phyloP scores from a whole-genome alignment of 2,113 vertebrate species.

The Antigone vipio region DNA sequence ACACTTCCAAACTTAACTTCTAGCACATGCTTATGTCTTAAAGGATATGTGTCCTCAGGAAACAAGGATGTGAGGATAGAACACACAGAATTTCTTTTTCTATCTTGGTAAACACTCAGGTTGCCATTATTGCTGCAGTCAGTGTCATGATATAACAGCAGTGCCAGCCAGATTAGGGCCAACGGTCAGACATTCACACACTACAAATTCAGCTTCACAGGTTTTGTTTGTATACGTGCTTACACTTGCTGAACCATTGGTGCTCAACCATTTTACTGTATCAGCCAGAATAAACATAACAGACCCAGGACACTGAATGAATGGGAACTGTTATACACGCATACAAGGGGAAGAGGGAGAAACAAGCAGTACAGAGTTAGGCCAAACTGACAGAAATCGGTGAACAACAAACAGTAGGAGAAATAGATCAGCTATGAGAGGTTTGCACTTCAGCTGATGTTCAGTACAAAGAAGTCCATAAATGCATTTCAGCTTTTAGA shows the following conservation, averaged over 20 bases:
- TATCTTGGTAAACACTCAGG: accelerated
- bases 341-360: neutral
- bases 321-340: neutral
- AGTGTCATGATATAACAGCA: neutral
- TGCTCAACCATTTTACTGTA: neutral
- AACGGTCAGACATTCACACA: neutral
- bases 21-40: neutral
- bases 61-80: neutral
- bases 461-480: neutral
- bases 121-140: neutral
- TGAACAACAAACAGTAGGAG: neutral
- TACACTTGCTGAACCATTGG: neutral
- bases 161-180: neutral
- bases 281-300: neutral
- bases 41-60: neutral
- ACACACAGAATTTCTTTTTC: accelerated
- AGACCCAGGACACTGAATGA: neutral
- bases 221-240: neutral
- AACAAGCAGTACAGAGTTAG: neutral
- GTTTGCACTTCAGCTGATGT: neutral
- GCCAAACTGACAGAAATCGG: neutral
- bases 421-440: neutral
- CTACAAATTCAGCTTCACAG: neutral
- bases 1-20: neutral
- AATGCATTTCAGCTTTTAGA: neutral